Evolutionary conservation across 1,140 invertebrate species (phyloP), one percentile per base, ranked within the genome.

Genomic region (Agraylea sexmaculata): DNA sequence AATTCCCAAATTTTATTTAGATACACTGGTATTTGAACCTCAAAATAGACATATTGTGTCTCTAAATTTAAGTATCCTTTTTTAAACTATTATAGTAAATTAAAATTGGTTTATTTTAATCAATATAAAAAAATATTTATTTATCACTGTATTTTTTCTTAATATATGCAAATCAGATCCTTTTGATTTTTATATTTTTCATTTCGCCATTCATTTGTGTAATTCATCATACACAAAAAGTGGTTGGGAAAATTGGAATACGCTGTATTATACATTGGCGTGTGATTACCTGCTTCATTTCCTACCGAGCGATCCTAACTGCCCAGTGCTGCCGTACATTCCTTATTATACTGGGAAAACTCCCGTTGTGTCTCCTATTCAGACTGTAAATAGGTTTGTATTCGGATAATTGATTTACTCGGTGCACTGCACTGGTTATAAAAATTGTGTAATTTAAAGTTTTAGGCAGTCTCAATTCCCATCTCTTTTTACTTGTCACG

Each of bases 161-260:
- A 30, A 34, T 48, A 4, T n/a, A n/a, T n/a, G n/a, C n/a, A n/a
- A n/a, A n/a, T 57, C 63, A 87, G 79, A 89, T 77, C 77, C 88
- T 12, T 94, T 94, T 69, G 91, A 95, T 61, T 89, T 84, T 60
- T 94, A 83, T 51, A 80, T 94, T 28, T 86, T 92, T 50, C 80
- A 89, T 55, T 92, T 92, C 72, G 80, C 80, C 2, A 76, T 85
- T 52, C 77, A 87, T 57, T 60, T 87, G 67, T 71, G 46, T 60
- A 74, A 44, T 60, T 73, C 50, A 69, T 72, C 49, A 43, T 69
- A 53, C 51, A 64, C 52, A 46, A 53, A 21, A 48, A 55, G 17
- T 55, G 65, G 71, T 29, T 77, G 66, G 71, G 68, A 74, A 28
- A 72, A 71, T 46, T 77, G 77, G 66, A 87, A 89, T 53, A 77